Percentiles rank a stretch among this genome's conserved stretches.
Evolutionary conservation across 2,113 vertebrate species (phyloP).

Genomic region (Nesoenas mayeri): DNA sequence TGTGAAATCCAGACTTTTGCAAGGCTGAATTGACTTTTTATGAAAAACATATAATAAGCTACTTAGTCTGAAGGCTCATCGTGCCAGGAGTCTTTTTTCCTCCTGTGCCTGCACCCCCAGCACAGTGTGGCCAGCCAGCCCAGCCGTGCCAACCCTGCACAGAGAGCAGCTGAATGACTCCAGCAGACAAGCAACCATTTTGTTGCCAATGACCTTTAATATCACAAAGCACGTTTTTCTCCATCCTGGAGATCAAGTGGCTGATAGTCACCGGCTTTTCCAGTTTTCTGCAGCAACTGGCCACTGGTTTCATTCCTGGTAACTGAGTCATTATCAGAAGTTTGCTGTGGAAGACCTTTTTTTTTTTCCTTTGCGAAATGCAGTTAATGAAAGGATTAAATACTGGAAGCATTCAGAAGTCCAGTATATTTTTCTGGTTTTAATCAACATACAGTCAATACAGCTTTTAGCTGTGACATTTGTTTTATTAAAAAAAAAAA

Average conservation of each 20-base stretch:
- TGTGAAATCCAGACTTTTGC: not conserved
- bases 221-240: not conserved
- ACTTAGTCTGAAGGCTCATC: not conserved
- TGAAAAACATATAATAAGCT: not conserved
- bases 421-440: not conserved
- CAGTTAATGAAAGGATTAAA: not conserved
- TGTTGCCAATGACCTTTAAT: not conserved
- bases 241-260: not conserved
- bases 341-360: not conserved
- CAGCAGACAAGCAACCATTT: not conserved
- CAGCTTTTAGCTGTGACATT: not conserved
- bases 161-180: not conserved
- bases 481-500: not conserved
- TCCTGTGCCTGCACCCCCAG: not conserved
- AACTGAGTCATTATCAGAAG: not conserved
- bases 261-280: not conserved
- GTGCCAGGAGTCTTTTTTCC: not conserved
- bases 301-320: not conserved
- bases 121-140: accelerated
- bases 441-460: not conserved
- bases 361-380: not conserved
- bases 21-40: not conserved
- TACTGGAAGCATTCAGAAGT: not conserved
- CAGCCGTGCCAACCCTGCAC: not conserved
- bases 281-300: not conserved